phyloP scores from a whole-genome alignment of 2,888 invertebrate species.

The Mimachlamys varia region DNA sequence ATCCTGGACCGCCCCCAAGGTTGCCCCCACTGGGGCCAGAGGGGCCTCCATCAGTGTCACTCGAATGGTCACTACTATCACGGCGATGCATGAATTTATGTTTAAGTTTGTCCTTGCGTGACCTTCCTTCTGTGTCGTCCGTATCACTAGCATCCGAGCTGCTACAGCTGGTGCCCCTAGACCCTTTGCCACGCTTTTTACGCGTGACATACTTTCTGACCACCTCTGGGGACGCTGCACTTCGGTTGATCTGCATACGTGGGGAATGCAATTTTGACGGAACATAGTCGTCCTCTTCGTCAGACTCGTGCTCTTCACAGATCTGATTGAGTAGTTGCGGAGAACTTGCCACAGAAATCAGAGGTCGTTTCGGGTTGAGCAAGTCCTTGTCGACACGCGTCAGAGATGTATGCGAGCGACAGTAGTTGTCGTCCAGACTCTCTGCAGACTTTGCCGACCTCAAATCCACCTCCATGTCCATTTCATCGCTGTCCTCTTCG shows the following conservation, averaged over 20 bases:
- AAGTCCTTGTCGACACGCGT: slow-evolving; percentile 61
- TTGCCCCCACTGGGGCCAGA: slow-evolving; percentile 68
- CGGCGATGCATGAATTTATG: slow-evolving; percentile 76
- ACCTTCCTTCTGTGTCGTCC: slow-evolving; percentile 82
- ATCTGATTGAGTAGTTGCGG: slow-evolving; percentile 87
- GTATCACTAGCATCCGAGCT: slow-evolving; percentile 96
- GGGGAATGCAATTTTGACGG: slow-evolving; percentile 69
- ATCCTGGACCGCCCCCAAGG: slow-evolving; percentile 55
- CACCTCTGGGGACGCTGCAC: slow-evolving; percentile 79
- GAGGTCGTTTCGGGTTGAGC: slow-evolving; percentile 74
- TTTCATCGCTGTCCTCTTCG: slow-evolving; percentile 70
- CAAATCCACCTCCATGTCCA: slow-evolving; percentile 64
- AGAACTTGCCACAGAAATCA: slow-evolving; percentile 82
- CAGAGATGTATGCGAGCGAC: slow-evolving; percentile 37
- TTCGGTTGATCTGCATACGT: slow-evolving; percentile 60
- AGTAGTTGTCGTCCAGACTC: slow-evolving; percentile 62
- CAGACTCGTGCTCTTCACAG: slow-evolving; percentile 86
- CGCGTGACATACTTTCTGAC: slow-evolving; percentile 80
- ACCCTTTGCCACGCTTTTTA: slow-evolving; percentile 86
- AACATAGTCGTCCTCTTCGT: slow-evolving; percentile 76
- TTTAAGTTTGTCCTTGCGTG: slow-evolving; percentile 76
- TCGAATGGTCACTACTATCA: slow-evolving; percentile 80
- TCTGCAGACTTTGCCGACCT: slow-evolving; percentile 70
- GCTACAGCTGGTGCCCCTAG: slow-evolving; percentile 90
- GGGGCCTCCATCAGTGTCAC: slow-evolving; percentile 80